A percentile compares a stretch with the other conserved stretches of the same genome.
These are phyloP conservation scores for Drosophila yooni DNA, from an alignment of 2,888 invertebrate genomes.

Conservation along the genomic window DNA sequence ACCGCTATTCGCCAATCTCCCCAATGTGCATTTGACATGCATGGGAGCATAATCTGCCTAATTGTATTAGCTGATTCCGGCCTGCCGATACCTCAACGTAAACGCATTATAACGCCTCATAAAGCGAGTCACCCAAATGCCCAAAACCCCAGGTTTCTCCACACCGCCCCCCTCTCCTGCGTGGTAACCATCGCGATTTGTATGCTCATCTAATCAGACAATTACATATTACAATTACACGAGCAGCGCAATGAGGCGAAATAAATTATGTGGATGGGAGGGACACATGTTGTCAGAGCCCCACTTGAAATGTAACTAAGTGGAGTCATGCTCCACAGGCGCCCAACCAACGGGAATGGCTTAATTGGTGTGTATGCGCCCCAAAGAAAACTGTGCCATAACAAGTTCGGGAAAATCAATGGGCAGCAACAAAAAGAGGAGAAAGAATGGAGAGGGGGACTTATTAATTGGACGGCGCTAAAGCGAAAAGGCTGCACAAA, in stretches of 20 bases:
- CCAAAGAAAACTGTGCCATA: conserved; percentile 44
- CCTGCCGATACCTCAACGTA: conserved; percentile 48
- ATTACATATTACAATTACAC: conserved; percentile 77
- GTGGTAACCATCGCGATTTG: conserved; percentile 51
- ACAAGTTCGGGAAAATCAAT: conserved; percentile 71
- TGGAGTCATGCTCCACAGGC: conserved; percentile 6
- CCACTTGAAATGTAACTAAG: conserved; percentile 54
- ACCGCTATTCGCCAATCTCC: neutral
- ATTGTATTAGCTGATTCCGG: conserved; percentile 71
- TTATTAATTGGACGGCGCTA: conserved; percentile 75
- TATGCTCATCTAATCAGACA: conserved; percentile 57
- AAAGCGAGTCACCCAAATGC: conserved; percentile 26
- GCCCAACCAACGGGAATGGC: conserved; percentile 51
- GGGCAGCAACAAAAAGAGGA: conserved; percentile 7
- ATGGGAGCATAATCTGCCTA: conserved; percentile 65
- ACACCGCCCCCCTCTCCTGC: neutral
- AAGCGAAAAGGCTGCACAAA: conserved; percentile 62
- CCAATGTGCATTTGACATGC: conserved; percentile 51
- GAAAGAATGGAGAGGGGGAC: neutral
- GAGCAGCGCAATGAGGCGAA: conserved; percentile 64
- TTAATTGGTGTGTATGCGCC: conserved; percentile 65
- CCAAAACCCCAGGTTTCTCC: neutral
- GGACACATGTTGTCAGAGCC: neutral
- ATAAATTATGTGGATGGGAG: conserved; percentile 55
- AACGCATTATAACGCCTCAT: conserved; percentile 79